phyloP scores from a whole-genome alignment of 2,797 vertebrate species.

The Myoxocephalus aenaeus region DNA sequence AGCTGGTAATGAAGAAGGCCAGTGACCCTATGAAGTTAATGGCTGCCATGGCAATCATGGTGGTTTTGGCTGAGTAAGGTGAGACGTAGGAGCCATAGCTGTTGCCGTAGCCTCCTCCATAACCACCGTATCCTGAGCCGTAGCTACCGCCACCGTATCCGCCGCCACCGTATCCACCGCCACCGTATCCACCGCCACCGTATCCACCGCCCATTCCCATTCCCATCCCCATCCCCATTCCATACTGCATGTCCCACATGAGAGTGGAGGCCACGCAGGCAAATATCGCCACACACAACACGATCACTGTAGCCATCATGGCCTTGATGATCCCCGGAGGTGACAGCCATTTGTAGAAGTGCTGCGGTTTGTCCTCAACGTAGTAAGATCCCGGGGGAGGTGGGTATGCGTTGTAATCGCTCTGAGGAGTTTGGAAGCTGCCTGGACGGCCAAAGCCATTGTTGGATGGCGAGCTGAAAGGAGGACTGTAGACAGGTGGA shows the following conservation, averaged over 20 bases:
- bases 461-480: constrained; percentile 75
- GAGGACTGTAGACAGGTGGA: constrained; percentile 86
- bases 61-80: constrained; percentile 88
- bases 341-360: constrained; percentile 90
- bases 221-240: constrained; percentile 67
- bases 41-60: constrained; percentile 91
- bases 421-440: constrained; percentile 78
- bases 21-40: constrained; percentile 87
- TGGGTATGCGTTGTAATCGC: constrained; percentile 81
- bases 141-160: constrained; percentile 37
- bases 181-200: constrained; percentile 60
- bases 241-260: constrained; percentile 91
- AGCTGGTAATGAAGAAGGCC: constrained; percentile 82
- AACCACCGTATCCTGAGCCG: constrained; percentile 58
- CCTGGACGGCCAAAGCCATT: constrained; percentile 77
- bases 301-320: constrained; percentile 79
- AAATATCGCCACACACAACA: constrained; percentile 89
- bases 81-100: constrained; percentile 80
- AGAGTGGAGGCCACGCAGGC: constrained; percentile 93
- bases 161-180: constrained; percentile 33
- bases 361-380: constrained; percentile 84
- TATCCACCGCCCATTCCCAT: constrained; percentile 51
- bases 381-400: constrained; percentile 86
- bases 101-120: constrained; percentile 59
- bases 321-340: constrained; percentile 87